Evolutionary conservation across 2,888 invertebrate species (phyloP), one percentile per base, ranked within the genome.

Genomic region (Tetheella fluctuosa): DNA sequence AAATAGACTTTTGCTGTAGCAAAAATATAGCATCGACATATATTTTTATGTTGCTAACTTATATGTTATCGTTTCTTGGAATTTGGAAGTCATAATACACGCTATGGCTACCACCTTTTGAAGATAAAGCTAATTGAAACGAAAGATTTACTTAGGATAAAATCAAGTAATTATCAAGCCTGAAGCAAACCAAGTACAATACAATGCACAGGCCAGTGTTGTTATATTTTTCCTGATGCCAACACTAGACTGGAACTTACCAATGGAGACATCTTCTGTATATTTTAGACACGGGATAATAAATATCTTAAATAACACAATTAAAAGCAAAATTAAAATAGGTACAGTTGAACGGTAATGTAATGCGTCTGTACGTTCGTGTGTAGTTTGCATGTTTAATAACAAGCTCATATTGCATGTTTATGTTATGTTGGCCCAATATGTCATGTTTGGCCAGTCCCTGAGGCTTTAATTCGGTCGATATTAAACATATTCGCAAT

Each of bases 371-470:
- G 34, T 55, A 34, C 17, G 17, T 34, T 48, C 48, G 48, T 48
- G 48, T 48, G 20, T 59, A 64, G 69, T 70, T 61, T 64, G 64
- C 67, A 70, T 69, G 68, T 68, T 62, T 68, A 48, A 48, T 67
- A 67, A 67, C 63, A 73, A 71, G 68, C 67, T 55, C 61, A 59
- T 64, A 69, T 69, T 54, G 71, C 70, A 68, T 74, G 67, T 76
- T 66, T 65, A 62, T 67, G 63, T 68, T 63, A 17, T 15, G 34
- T 28, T 28, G 57, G 58, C 60, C 62, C 64, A 66, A 67, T 63
- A 62, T 64, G 65, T 66, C 69, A 59, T 61, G 59, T 67, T 59
- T 66, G 61, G 59, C 67, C 70, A 20, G 69, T 74, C 71, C 67
- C 73, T 64, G 28, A 69, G 78, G 77, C 71, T 65, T 72, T n/a